Conservation (phyloP, 2,113 vertebrate genomes). For the Micronycteris hirsuta region DNA sequence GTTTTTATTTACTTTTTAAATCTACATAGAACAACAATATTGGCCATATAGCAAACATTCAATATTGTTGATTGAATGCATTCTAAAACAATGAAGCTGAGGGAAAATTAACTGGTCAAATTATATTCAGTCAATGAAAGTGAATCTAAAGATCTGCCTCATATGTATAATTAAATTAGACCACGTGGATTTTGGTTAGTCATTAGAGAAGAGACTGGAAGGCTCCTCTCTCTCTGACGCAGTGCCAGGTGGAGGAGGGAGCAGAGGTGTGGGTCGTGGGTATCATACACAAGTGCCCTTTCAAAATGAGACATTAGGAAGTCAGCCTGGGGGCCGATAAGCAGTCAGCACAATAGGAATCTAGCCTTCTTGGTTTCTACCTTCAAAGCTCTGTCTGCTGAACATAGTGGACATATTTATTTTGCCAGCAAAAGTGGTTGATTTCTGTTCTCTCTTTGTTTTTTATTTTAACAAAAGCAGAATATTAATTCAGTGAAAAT, state of each 20-base stretch:
- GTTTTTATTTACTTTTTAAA: not conserved
- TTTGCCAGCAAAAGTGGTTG: not conserved
- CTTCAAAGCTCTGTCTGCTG: not conserved
- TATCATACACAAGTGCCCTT: not conserved
- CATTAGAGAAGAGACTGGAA: conserved; percentile 10
- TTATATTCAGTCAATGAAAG: conserved; percentile 31
- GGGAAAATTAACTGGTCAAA: not conserved
- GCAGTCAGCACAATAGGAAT: not conserved
- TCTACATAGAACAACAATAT: not conserved
- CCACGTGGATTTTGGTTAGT: conserved; percentile 25
- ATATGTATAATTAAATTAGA: conserved; percentile 42
- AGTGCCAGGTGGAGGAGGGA: conserved; percentile 20
- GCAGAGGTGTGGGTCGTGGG: not conserved
- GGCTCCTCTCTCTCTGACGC: conserved; percentile 7
- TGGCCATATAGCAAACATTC: not conserved
- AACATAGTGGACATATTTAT: not conserved
- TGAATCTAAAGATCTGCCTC: conserved; percentile 44
- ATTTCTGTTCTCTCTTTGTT: not conserved
- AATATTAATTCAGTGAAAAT: not conserved
- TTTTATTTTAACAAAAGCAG: not conserved
- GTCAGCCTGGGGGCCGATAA: not conserved
- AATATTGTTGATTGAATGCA: conserved; percentile 19
- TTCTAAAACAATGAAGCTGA: conserved; percentile 10
- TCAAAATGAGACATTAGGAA: not conserved
- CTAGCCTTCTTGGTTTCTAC: not conserved